Percentiles rank a stretch among this genome's conserved stretches.
Conservation (phyloP, 2,797 vertebrate genomes). For the Phoxinus dragarum region DNA sequence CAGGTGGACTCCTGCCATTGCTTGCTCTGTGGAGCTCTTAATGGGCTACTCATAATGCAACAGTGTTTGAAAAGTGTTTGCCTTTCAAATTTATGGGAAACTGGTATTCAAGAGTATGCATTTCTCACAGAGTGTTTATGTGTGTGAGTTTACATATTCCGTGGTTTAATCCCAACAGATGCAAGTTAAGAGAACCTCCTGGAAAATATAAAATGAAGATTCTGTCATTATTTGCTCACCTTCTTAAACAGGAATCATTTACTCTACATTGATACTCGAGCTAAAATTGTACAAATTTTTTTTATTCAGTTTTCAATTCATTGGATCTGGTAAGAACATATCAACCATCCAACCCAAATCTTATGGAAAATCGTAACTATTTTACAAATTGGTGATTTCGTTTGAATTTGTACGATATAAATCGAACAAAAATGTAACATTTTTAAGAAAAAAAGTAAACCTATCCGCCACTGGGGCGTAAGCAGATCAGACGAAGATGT, state of each 20-base stretch:
- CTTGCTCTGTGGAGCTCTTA: slow-evolving; percentile 32
- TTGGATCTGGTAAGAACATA: neutral
- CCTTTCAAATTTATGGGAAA: slow-evolving; percentile 24
- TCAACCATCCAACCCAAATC: neutral
- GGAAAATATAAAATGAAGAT: neutral
- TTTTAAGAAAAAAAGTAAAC: neutral
- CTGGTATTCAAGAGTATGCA: neutral
- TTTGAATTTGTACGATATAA: neutral
- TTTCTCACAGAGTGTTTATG: neutral
- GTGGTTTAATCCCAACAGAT: neutral
- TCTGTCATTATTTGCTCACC: neutral
- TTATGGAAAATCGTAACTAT: no score
- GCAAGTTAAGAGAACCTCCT: neutral
- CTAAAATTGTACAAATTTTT: no score
- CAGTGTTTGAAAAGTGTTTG: slow-evolving; percentile 12
- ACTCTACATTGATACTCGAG: neutral
- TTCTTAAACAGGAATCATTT: neutral
- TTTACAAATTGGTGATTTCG: neutral
- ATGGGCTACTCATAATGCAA: slow-evolving; percentile 15
- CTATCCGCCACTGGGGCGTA: neutral
- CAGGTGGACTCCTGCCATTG: slow-evolving; percentile 36
- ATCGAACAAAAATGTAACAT: neutral
- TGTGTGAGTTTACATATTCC: neutral
- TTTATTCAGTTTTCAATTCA: neutral
- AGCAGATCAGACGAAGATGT: neutral